Conservation (phyloP, 2,113 vertebrate genomes). For the Egretta garzetta region DNA sequence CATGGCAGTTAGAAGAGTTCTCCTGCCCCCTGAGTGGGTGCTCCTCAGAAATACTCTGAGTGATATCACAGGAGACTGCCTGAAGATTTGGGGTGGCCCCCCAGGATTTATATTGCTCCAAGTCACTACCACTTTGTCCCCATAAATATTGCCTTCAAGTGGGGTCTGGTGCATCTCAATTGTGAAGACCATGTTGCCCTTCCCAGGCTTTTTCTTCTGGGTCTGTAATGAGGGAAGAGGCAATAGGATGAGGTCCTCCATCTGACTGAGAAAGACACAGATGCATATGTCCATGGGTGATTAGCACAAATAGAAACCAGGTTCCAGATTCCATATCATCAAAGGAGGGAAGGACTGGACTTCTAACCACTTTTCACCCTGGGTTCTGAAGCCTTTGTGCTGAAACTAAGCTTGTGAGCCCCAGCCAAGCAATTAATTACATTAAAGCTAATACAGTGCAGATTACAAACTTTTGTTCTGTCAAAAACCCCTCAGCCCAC, state of each 20-base stretch:
- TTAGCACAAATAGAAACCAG: neutral
- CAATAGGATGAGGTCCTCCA: neutral
- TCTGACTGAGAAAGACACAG: neutral
- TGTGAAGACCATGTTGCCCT: neutral
- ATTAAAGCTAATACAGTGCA: neutral
- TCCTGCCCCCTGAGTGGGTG: neutral
- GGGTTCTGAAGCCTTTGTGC: neutral
- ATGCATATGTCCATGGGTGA: neutral
- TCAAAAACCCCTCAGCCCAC: no score
- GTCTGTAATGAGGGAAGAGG: neutral
- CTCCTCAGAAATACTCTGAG: neutral
- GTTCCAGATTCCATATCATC: neutral
- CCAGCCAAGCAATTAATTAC: neutral
- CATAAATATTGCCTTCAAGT: neutral
- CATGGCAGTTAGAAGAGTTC: neutral
- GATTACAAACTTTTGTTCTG: neutral
- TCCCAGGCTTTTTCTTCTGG: neutral
- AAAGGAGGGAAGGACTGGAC: neutral
- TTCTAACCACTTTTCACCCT: neutral
- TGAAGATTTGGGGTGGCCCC: neutral
- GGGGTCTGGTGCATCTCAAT: accelerated
- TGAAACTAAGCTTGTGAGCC: neutral
- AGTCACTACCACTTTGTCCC: neutral
- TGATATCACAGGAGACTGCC: neutral
- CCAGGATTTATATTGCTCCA: neutral